Evolutionary conservation across 1,140 invertebrate genomes (phyloP).

Genomic region (Diorhabda elongata): DNA sequence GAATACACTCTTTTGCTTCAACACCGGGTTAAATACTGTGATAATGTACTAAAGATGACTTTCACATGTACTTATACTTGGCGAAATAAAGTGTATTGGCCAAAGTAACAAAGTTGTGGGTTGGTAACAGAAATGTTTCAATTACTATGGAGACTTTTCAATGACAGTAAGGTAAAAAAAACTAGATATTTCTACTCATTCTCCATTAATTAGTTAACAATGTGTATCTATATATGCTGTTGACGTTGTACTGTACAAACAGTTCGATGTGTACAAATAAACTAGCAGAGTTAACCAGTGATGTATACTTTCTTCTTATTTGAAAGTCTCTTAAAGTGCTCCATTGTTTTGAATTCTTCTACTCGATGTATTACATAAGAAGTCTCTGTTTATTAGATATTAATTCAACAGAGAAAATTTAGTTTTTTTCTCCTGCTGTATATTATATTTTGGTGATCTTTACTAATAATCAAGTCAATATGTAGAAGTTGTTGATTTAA

Average conservation of each 20-base stretch:
- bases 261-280: too few species aligned
- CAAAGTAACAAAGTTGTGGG: background rate
- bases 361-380: too few species aligned
- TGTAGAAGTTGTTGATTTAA: background rate
- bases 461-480: constrained; percentile 15
- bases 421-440: constrained; percentile 17
- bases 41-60: constrained; percentile 47
- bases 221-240: too few species aligned
- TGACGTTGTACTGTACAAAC: too few species aligned
- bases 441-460: constrained; percentile 25
- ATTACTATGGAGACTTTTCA: constrained; percentile 5
- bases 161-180: background rate
- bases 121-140: constrained; percentile 5
- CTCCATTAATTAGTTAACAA: too few species aligned
- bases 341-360: too few species aligned
- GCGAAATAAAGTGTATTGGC: constrained; percentile 9
- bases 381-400: too few species aligned
- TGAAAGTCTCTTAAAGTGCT: too few species aligned
- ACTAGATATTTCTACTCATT: background rate
- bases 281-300: too few species aligned
- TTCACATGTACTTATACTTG: constrained; percentile 20
- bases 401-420: too few species aligned
- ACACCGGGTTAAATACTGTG: constrained; percentile 48
- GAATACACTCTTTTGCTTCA: constrained; percentile 28
- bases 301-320: too few species aligned